Base-by-base conservation (phyloP, 2,113 vertebrate species). In the Peromyscus leucopus region DNA sequence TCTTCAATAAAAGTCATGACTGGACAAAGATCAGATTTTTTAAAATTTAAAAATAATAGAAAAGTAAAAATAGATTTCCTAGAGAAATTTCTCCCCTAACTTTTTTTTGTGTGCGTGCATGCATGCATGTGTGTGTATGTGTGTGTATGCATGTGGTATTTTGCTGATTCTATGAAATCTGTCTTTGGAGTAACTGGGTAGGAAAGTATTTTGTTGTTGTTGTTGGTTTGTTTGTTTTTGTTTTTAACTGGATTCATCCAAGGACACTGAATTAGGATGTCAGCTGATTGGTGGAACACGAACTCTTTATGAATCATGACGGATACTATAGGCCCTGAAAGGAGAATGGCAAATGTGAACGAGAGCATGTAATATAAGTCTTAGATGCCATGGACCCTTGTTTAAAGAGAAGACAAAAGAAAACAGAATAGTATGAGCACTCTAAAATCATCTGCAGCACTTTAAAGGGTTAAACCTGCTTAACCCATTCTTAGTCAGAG, bases 361-460 rank as follows among this genome's bases (percentile, higher is more conserved):
- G 28, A 88, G 65, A 93, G 46, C 33, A 87, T 16, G 78, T 91
- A 39, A 90, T 89, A 36, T 48, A 90, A 57, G 94, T 97, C 48
- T 93, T 96, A 96, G 91, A 89, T 33, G 92, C 71, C 92, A 92
- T 72, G 93, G 95, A 96, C 94, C 85, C 83, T 83, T 24, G 7
- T 98, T 97, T 61, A 89, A 95, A 94, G 98, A 98, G 51, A 96
- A 69, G 93, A 67, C 79, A 63, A 84, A 91, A 71, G 80, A 26
- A 94, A 95, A 97, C 95, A 96, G 97, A 97, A 98, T 94, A 93
- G 96, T 93, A 97, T 98, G 97, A 98, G 97, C 94, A 98, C 98
- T 98, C 98, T 98, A 96, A 99, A 98, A 99, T 98, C 97, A 97
- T 98, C 97, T 98, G 98, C 98, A 98, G 98, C 98, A 98, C 98